phyloP scores from a whole-genome alignment of 2,888 invertebrate genomes.

The Epirrhoe tristata region DNA sequence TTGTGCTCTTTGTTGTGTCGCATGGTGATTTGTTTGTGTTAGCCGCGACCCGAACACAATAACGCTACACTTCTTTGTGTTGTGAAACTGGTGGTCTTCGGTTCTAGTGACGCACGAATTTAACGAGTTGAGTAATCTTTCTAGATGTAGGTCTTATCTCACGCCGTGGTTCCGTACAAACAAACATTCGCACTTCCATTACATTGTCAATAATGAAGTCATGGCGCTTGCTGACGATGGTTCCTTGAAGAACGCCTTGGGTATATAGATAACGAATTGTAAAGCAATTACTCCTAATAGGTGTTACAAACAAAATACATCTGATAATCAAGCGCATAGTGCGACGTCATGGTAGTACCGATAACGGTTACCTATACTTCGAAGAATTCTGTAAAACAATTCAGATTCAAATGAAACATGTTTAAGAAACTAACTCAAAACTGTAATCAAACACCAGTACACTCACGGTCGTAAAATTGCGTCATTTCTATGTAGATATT shows the following conservation, averaged over 20 bases:
- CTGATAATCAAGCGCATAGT: conserved; percentile 32
- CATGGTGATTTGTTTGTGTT: conserved; percentile 60
- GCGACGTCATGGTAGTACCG: conserved; percentile 33
- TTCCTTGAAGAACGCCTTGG: conserved; percentile 21
- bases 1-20: conserved; percentile 66
- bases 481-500: conserved; percentile 29
- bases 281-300: conserved; percentile 55
- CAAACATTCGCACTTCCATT: conserved; percentile 22
- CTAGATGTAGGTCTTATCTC: conserved; percentile 67
- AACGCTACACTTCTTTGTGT: conserved; percentile 73
- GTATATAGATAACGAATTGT: conserved; percentile 48
- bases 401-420: conserved; percentile 1
- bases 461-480: conserved; percentile 24
- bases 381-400: conserved; percentile 8
- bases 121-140: conserved; percentile 62
- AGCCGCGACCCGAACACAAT: conserved; percentile 54
- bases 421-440: conserved; percentile 16
- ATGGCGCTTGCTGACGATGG: conserved; percentile 24
- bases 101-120: conserved; percentile 62
- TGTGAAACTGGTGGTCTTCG: conserved; percentile 59
- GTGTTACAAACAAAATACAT: conserved; percentile 42
- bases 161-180: conserved; percentile 38
- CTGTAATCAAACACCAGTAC: conserved; percentile 18
- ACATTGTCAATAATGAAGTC: conserved; percentile 37
- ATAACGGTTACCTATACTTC: conserved; percentile 21